Base-by-base conservation (phyloP, 1,140 invertebrate genomes). In the Platyura marginata region DNA sequence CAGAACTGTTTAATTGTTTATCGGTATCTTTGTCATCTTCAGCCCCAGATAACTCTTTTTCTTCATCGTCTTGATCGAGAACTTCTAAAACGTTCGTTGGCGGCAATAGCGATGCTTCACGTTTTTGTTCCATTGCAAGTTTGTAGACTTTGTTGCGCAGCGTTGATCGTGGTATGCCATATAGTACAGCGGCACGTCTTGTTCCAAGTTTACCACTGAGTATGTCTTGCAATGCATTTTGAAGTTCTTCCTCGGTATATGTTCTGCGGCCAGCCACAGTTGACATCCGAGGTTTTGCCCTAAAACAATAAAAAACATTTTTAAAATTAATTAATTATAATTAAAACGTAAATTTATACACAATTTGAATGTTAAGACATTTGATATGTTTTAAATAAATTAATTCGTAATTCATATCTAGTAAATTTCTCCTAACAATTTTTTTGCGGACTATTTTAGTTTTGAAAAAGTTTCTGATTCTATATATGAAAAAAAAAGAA, bases 111-210 rank as follows among this genome's bases (percentile, higher is more conserved):
- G 62, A 62, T 50, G 62, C 71, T 49, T 75, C 69, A 42, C 75
- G 66, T 55, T 78, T 74, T 43, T 69, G 63, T 53, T 77, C 80
- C 62, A 78, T 67, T 25, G 81, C 79, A 53, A 88, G 66, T 61
- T 91, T 92, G 69, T 86, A 92, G 51, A 85, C 77, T 69, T 96
- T 96, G 66, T 95, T 95, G 34, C 91, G 72, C 5, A 97, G 71
- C 2, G 91, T 95, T 42, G 91, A 94, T 42, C 92, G 71, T 3
- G 92, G 92, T 57, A 96, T 93, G 44, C 90, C 89, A 61, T 96
- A 96, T 46, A 94, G 81, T 21, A 88, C 87, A 25, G 92, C 86
- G 1, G 91, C 90, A 45, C 92, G 71, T 23, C 91, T 66, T 2
- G 89, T 93, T 38, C 89, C 91, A 44, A 96, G 67, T 57, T 88